Evolutionary conservation across 2,888 invertebrate species (phyloP).

Genomic region (Nephrocerus scutellatus): DNA sequence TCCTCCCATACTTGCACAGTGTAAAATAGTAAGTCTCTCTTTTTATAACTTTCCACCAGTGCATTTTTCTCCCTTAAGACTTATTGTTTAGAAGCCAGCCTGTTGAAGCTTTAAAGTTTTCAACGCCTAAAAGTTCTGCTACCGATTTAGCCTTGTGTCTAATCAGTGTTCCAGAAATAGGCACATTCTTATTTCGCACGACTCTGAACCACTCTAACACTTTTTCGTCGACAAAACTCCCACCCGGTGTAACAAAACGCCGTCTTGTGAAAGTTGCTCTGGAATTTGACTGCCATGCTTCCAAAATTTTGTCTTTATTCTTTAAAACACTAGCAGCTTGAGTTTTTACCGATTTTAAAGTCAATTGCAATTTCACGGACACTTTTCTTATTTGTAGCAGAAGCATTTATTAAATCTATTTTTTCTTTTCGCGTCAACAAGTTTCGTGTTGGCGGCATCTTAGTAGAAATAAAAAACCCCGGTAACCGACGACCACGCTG

Average conservation of each 20-base stretch:
- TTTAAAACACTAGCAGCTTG: slow-evolving; percentile 1
- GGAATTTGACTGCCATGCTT: slow-evolving; percentile 7
- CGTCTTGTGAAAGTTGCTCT: slow-evolving; percentile 6
- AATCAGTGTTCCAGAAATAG: slow-evolving; percentile 3
- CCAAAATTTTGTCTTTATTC: slow-evolving; percentile 3
- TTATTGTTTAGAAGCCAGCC: slow-evolving; percentile 25
- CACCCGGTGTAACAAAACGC: slow-evolving; percentile 5
- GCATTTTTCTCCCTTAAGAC: slow-evolving; percentile 29
- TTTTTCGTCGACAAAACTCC: slow-evolving; percentile 5
- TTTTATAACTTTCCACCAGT: slow-evolving; percentile 29
- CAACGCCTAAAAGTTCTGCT: slow-evolving; percentile 1
- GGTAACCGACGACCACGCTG: too few species aligned
- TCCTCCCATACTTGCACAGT: slow-evolving; percentile 27
- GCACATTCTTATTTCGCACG: slow-evolving; percentile 6
- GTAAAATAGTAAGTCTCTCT: slow-evolving; percentile 26
- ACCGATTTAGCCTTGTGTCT: slow-evolving; percentile 6
- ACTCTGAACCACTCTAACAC: slow-evolving; percentile 6
- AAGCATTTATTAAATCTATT: too few species aligned
- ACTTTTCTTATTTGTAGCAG: too few species aligned
- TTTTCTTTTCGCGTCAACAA: too few species aligned
- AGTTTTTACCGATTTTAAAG: slow-evolving; percentile 9
- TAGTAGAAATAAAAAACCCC: too few species aligned
- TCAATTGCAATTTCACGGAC: too few species aligned
- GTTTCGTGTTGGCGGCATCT: too few species aligned
- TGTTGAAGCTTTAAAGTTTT: slow-evolving; percentile 8